These are phyloP conservation scores for Idaea dimidiata DNA, from an alignment of 2,888 invertebrate species.

Conservation along the genomic window DNA sequence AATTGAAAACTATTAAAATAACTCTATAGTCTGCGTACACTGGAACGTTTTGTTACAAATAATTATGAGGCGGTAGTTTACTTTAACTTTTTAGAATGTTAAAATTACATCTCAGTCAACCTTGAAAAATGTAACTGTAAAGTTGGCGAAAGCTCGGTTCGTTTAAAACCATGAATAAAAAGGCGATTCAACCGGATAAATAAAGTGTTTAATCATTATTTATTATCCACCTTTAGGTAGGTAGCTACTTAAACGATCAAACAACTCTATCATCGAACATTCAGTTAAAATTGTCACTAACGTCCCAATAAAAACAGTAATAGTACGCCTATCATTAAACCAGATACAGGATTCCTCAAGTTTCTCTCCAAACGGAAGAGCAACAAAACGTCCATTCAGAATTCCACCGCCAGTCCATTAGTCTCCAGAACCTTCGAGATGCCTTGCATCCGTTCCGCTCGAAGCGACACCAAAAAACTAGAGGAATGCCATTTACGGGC, in stretches of 20 bases:
- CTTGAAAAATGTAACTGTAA: too few species aligned
- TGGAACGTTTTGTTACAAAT: too few species aligned
- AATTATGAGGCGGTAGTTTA: too few species aligned
- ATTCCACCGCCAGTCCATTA: conserved; percentile 49
- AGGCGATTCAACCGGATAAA: too few species aligned
- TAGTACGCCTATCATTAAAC: neutral
- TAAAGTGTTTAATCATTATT: too few species aligned
- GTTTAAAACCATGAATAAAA: too few species aligned
- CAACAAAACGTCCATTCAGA: conserved; percentile 29
- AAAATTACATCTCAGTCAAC: too few species aligned
- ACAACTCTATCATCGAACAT: neutral
- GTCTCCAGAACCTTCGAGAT: conserved; percentile 48
- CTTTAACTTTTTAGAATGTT: too few species aligned
- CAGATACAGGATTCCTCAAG: neutral
- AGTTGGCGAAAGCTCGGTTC: too few species aligned
- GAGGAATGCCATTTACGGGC: conserved; percentile 67
- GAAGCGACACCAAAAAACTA: conserved; percentile 61
- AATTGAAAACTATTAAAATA: too few species aligned
- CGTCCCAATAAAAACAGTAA: neutral
- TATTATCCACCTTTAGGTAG: too few species aligned
- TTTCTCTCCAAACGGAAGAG: conserved; percentile 31
- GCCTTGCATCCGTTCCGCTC: conserved; percentile 64
- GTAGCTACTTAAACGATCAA: neutral
- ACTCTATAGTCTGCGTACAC: too few species aligned
- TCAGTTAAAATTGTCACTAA: neutral